phyloP scores from a whole-genome alignment of 2,113 vertebrate genomes.

The Carassius gibelio region DNA sequence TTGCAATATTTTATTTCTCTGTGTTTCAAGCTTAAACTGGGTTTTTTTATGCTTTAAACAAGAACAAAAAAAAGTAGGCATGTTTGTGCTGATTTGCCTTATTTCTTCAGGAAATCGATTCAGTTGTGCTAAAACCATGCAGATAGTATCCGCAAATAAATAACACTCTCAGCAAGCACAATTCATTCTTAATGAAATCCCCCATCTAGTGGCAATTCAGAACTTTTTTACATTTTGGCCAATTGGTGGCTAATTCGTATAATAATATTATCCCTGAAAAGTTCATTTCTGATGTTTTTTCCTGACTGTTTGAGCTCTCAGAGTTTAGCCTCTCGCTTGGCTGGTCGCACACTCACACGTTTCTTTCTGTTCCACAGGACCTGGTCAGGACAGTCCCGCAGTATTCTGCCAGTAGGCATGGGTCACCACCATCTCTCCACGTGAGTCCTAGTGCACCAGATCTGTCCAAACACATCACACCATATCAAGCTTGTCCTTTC shows the following conservation, averaged over 20 bases:
- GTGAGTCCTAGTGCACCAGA: constrained; percentile 27
- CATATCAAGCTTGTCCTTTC: background rate
- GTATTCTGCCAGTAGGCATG: constrained; percentile 10
- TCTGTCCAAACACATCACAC: constrained; percentile 37
- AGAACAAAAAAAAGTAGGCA: background rate
- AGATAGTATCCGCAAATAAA: background rate
- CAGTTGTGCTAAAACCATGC: no score
- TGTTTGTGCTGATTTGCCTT: no score
- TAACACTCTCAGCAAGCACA: background rate
- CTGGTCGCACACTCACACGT: background rate
- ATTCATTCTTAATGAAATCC: background rate
- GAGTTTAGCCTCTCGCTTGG: background rate
- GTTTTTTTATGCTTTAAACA: background rate
- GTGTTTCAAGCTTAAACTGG: background rate
- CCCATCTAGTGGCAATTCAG: background rate
- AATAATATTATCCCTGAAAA: background rate
- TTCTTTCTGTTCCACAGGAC: background rate
- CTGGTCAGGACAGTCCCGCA: background rate
- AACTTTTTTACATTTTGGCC: background rate
- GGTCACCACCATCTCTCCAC: constrained; percentile 15
- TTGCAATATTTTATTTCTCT: no score
- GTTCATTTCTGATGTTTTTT: background rate
- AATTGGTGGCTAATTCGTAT: background rate
- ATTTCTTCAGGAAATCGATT: no score
- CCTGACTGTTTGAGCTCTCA: background rate